Evolutionary conservation across 2,888 invertebrate genomes (phyloP), one percentile per base, ranked within the genome.

Genomic region (Parascotia fuliginaria): DNA sequence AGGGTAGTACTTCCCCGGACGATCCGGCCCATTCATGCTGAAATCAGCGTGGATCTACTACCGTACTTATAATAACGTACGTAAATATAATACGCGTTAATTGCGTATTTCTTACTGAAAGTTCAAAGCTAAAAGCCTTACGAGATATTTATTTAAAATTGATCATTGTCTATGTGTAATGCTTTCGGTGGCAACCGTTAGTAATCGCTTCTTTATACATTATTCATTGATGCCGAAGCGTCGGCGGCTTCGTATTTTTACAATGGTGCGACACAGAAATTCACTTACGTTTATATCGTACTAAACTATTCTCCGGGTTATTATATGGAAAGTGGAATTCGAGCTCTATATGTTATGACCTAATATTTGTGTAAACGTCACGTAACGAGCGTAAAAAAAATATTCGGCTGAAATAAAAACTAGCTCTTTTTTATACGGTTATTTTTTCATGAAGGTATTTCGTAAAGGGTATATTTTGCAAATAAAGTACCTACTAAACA

Each of bases 211-310:
- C 61, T 31, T 31, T 14, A 52, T 72, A 63, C 64, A 75, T 77
- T 71, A 77, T 76, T 73, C 71, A 77, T 70, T 28, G 37, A 40
- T 14, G 40, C 34, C 44, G 41, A 42, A 47, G 53, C 46, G 44
- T 53, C 41, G 44, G 15, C 34, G 55, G 54, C 60, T 64, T 54
- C 59, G 57, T 67, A 70, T 72, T 77, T 75, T 69, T 72, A 72
- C 75, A 74, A 74, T 62, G 55, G 49, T 51, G 61, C 50, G 65
- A 78, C 78, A 78, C 61, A 70, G 68, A 70, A 77, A 70, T 74
- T 73, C 72, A 75, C 77, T 78, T 75, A 72, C 58, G 61, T 75
- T 76, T 72, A 71, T 73, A 62, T 60, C 47, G 45, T 44, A 55
- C 57, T 60, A 58, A 63, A 67, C 67, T 67, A 67, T 63, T 67